These are phyloP conservation scores for Orientallactaga sibirica DNA, from an alignment of 2,797 vertebrate genomes.

Conservation along the genomic window DNA sequence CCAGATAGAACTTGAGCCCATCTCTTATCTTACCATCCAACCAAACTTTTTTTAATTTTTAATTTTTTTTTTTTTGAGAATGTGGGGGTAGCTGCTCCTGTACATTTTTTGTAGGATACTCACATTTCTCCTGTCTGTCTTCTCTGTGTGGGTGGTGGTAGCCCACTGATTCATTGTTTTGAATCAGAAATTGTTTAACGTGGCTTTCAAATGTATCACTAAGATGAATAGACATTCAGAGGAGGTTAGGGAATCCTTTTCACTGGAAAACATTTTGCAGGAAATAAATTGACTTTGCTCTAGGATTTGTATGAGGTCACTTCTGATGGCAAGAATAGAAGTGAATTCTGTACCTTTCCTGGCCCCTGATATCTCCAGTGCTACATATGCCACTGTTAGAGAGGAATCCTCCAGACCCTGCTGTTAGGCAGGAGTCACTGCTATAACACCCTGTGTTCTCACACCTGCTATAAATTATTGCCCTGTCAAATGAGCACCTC, in stretches of 20 bases:
- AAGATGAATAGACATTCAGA: conserved; percentile 55
- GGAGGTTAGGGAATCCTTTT: conserved; percentile 33
- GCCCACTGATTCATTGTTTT: conserved; percentile 27
- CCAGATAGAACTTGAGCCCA: rapidly evolving
- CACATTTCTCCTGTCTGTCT: not conserved
- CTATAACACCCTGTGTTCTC: not conserved
- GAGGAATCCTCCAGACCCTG: not conserved
- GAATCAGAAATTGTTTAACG: conserved; percentile 55
- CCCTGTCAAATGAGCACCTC: not conserved
- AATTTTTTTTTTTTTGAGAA: not conserved
- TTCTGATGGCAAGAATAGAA: conserved; percentile 44
- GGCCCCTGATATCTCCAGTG: conserved; percentile 4
- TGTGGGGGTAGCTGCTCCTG: rapidly evolving
- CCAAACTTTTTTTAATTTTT: not conserved
- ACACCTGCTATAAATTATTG: not conserved
- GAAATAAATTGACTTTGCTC: conserved; percentile 60
- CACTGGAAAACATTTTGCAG: conserved; percentile 64
- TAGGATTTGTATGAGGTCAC: conserved; percentile 59
- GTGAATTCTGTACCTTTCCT: conserved; percentile 35
- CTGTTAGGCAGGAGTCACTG: too few species aligned
- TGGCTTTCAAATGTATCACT: conserved; percentile 27
- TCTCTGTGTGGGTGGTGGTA: not conserved
- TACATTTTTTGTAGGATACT: not conserved
- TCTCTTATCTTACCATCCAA: not conserved
- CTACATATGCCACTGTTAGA: not conserved